Base-by-base conservation (phyloP, 2,113 vertebrate species). In the Monopterus albus region DNA sequence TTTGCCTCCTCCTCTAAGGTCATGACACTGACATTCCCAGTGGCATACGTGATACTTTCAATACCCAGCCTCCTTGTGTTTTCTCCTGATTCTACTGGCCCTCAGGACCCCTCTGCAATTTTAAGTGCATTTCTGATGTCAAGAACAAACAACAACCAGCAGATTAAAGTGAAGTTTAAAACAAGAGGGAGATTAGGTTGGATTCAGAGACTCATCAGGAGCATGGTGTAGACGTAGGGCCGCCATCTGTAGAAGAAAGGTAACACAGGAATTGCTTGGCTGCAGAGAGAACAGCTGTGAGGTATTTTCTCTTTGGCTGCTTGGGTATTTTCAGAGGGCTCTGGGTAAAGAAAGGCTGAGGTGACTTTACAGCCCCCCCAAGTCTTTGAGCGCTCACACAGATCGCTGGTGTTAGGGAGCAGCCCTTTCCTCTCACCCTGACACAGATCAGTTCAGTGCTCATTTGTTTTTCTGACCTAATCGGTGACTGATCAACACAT, bases 1-100 rank as follows among this genome's bases (percentile, higher is more conserved):
- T 88, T 79, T 78, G 84, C 88, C 79, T 82, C 78, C 79, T 85
- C 75, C 79, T 55, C 75, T 60, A 47, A 91, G 90, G 92, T 93
- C 91, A 76, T 87, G 91, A 93, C 91, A 89, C 90, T 91, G 88
- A 89, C 90, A 92, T 92, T 92, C 91, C 84, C 88, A 33, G 66
- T 82, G 82, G 87, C 90, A 84, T 75, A 87, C 68, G 85, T 82
- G 88, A 92, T 91, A 86, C 83, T 38, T 63, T 46, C 83, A 75
- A 72, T 80, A 68, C 78, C 78, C 61, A 43, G 62, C 20, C 29
- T 52, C 50, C 59, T 53, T 52, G 65, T 67, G 58, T 80, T 80
- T 75, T 66, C 56, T 72, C 38, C 49, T 72, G 47, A 81, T 81
- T 59, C 63, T 51, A 78, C 58, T 75, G 63, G 69, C 46, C 36